Base-by-base conservation (phyloP, 2,888 invertebrate species). In the Scaptomyza reducta region DNA sequence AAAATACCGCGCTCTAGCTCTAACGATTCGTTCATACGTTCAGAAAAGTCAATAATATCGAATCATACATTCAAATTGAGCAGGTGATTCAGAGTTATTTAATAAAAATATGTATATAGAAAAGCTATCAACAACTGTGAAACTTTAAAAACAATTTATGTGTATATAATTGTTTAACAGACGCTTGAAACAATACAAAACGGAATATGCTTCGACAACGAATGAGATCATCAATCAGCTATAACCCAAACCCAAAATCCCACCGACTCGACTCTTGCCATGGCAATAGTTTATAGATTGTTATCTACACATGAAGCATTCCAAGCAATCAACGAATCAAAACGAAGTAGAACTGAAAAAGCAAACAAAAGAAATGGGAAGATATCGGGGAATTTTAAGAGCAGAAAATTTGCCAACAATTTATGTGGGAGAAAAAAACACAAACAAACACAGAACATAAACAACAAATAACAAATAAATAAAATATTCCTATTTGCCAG, bases 321-420 rank as follows among this genome's bases (percentile, higher is more conserved):
- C 87, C 88, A 74, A 50, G 77, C 70, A 78, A 72, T 81, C 88
- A 74, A 46, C 88, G 82, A 74, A 69, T 72, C 85, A 66, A 66
- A 74, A 56, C 80, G 72, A 66, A 64, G 64, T 57, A 46, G 46
- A 41, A 54, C 46, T 22, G 16, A 57, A 47, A 49, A 38, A 33
- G 11, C 35, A 35, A 38, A 27, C 42, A 49, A 58, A 60, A 14
- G 40, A 41, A 54, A 40, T 13, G 0, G 29, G 57, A 60, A 49
- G 50, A 46, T 47, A 66, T 60, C 35, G 54, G 49, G 18, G 18
- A 46, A 50, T 58, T 25, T 18, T n/a, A 35, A 41, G 0, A 31
- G 10, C 7, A 47, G 38, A 33, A 63, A 56, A 49, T 41, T 41
- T 16, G 22, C 55, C 35, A 56, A 18, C 22, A 22, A 38, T 31